Base-by-base conservation (phyloP, 2,113 vertebrate genomes). In the Solea solea region DNA sequence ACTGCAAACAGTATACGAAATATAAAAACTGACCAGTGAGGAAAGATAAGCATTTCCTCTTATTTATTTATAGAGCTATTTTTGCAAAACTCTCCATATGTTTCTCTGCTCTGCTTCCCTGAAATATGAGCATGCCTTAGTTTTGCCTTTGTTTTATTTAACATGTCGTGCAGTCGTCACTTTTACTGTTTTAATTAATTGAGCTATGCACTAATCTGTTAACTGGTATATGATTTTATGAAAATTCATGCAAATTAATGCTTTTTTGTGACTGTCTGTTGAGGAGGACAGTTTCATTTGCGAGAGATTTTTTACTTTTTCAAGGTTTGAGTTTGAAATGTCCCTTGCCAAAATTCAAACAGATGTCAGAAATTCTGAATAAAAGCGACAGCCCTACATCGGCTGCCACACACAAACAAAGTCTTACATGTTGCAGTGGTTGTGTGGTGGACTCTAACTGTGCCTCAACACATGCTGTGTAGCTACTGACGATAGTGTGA, bases 401-500 rank as follows among this genome's bases (percentile, higher is more conserved):
- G 21, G 21, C 21, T 21, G 21, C 21, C 1, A 21, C 21, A 21
- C 21, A 21, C 21, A 21, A 21, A 21, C 21, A 21, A 21, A 21
- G 21, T 21, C 21, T 21, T 46, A 39, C 12, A 39, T 8, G 13
- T 64, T 50, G 41, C 15, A 25, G 42, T 42, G 7, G 52, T 14
- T 63, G 25, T 60, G 14, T 27, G 4, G 21, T 72, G 21, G 13
- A 14, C 40, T 56, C 34, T 15, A 1, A 10, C 5, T 3, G 13
- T 40, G 70, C 39, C 60, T 39, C 8, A 49, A 45, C 2, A 5
- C 21, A 40, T 56, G 25, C 39, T 74, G 53, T 63, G 48, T 58
- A 40, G 62, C 60, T 28, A 58, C 45, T 55, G 45, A 66, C 2
- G 21, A 46, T 51, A 73, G 41, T 21, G 45, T 25, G 15, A 53